Evolutionary conservation across 2,888 invertebrate species (phyloP), one percentile per base, ranked within the genome.

Genomic region (Napeogenes inachia): DNA sequence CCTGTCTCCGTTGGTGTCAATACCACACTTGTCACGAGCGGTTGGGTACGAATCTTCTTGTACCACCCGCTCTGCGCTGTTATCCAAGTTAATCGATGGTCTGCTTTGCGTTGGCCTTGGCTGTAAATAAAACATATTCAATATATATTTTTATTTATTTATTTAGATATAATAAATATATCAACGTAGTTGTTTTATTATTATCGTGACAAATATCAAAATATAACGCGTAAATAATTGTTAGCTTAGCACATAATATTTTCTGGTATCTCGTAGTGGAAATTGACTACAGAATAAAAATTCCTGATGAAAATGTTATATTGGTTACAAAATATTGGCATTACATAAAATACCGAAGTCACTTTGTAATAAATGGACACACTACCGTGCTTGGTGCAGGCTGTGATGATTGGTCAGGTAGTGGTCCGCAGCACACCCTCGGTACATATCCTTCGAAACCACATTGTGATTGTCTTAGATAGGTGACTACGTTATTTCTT

Each of bases 1-100:
- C 57, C 92, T 89, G 75, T 94, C 91, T n/a, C 88, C 91, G 56
- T 89, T 86, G 46, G 87, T 89, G 47, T 91, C 91, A 30, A 88
- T 75, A 6, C 94, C 94, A 67, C 94, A 94, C 58, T 87, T 80
- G 50, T 76, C 76, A 2, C 73, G 70, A 0, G 83, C 77, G 2
- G 82, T 74, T 61, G 84, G 87, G 6, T 68, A 71, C 0, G 89
- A 82, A 61, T 90, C 89, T 60, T 85, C 85, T 0, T 65, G 53
- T 0, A 66, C 65, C 0, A 68, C 67, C 42, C 77, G 73, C 6
- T 82, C 78, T 35, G 70, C 47, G 10, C 61, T 62, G 50, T 33
- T 59, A 45, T 35, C 33, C n/a, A 42, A 12, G 53, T 6, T 50
- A 30, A 5, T 30, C 10, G 10, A 30, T 30, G 50, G 50, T 50